Evolutionary conservation across 1,140 invertebrate species (phyloP), one percentile per base, ranked within the genome.

Genomic region (Wasmannia auropunctata): DNA sequence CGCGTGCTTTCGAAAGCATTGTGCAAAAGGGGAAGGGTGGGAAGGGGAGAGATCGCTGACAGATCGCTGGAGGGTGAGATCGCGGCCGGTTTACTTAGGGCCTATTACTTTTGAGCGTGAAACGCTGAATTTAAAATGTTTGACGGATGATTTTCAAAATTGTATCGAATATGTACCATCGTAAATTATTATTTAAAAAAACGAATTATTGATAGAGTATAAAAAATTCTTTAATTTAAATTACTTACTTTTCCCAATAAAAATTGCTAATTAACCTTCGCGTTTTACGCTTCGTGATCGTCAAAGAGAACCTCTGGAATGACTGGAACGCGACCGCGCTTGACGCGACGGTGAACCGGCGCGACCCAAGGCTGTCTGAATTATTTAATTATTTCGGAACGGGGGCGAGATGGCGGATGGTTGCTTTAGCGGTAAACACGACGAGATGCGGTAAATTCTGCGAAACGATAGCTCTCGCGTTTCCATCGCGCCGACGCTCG

Each of bases 321-420:
- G 54, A 25, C 56, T 22, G 40, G 63, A 67, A 67, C 54, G 46
- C 56, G 54, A 28, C 11, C 19, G 49, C 19, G 31, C 28, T 56
- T 49, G 79, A 70, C 63, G 58, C 67, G 22, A 65, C 80, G 10
- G 56, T 63, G 58, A 83, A 85, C 69, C 16, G 76, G 8, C 69
- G 60, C 34, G 34, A 60, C 46, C 40, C 63, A 51, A 67, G 67
- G 40, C 72, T 60, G 76, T 37, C 54, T 89, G 88, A 89, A 90
- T 90, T 89, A 90, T 90, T 90, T 85, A 90, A 89, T 89, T 90
- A 87, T 89, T 84, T 89, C 70, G 87, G 60, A 81, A 85, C 37
- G 70, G 43, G 56, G 16, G 65, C 62, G 60, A 63, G 63, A 28
- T 34, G 25, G 63, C 72, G 58, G 63, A 69, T 58, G 43, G 58